A percentile compares a stretch with the other conserved stretches of the same genome.
Conservation (phyloP, 2,113 vertebrate species). For the human (Homo sapiens) region DNA sequence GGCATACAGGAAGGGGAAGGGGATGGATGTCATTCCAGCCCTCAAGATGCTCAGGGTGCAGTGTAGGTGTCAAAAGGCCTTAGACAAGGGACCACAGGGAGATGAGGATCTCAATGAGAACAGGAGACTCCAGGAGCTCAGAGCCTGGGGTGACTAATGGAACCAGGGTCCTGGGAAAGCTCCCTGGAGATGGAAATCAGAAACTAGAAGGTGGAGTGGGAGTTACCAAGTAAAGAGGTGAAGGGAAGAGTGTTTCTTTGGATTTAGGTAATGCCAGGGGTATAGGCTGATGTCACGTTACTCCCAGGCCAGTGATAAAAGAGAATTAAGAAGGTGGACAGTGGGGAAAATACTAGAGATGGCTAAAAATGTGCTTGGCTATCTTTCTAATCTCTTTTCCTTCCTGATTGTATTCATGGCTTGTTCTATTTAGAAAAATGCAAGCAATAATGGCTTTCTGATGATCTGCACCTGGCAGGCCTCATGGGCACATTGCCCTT, state of each 20-base stretch:
- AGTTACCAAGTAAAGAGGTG: not conserved
- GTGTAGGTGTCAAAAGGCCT: too few relatives aligned
- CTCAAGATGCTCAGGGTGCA: not conserved
- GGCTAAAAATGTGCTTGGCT: not conserved
- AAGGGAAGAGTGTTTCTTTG: not conserved
- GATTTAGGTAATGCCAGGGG: not conserved
- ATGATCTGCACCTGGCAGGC: not conserved
- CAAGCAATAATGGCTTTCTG: not conserved
- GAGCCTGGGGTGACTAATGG: accelerated
- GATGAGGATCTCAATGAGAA: not conserved
- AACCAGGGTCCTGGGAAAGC: not conserved
- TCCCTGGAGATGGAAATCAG: not conserved
- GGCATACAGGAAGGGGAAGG: not conserved
- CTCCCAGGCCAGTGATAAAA: not conserved
- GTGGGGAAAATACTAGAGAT: not conserved
- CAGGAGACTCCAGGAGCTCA: too few relatives aligned
- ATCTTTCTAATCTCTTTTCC: not conserved
- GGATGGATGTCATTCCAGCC: not conserved
- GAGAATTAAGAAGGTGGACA: not conserved
- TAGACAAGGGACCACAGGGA: too few relatives aligned
- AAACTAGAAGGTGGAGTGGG: not conserved
- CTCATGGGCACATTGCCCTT: not conserved
- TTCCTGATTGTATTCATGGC: not conserved
- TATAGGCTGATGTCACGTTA: not conserved
- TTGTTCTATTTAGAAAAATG: not conserved